These are phyloP conservation scores for Volucella bombylans DNA, from an alignment of 2,888 invertebrate species.

Conservation along the genomic window DNA sequence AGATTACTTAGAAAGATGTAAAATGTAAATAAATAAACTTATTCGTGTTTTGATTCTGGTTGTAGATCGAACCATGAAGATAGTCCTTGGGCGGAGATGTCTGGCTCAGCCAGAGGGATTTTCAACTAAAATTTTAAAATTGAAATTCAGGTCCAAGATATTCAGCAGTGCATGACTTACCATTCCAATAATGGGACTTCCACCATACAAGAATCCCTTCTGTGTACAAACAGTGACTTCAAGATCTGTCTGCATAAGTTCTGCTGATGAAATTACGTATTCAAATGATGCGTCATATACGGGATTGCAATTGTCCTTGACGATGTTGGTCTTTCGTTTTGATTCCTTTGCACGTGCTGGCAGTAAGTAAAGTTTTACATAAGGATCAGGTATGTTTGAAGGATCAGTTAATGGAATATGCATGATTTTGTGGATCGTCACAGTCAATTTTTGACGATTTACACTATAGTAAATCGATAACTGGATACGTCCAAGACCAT, in stretches of 20 bases:
- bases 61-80: constrained; percentile 81
- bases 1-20: neutral
- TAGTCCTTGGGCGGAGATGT: constrained; percentile 80
- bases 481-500: constrained; percentile 91
- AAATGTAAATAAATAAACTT: constrained; percentile 82
- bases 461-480: constrained; percentile 93
- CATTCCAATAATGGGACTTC: constrained; percentile 92
- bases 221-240: constrained; percentile 95
- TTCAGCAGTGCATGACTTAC: constrained; percentile 80
- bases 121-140: constrained; percentile 77
- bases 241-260: constrained; percentile 89
- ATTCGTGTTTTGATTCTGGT: constrained; percentile 87
- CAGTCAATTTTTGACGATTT: constrained; percentile 90
- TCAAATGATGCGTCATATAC: constrained; percentile 95
- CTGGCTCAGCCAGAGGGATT: constrained; percentile 79
- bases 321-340: constrained; percentile 91
- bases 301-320: constrained; percentile 94
- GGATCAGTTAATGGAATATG: constrained; percentile 92
- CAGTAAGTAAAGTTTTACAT: constrained; percentile 93
- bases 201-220: constrained; percentile 91
- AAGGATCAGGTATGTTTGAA: constrained; percentile 93
- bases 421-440: constrained; percentile 95
- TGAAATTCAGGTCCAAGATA: no score
- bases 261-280: constrained; percentile 91
- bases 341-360: constrained; percentile 93